phyloP scores from a whole-genome alignment of 2,888 invertebrate species.

The Sinopyrophorus schimmeli region DNA sequence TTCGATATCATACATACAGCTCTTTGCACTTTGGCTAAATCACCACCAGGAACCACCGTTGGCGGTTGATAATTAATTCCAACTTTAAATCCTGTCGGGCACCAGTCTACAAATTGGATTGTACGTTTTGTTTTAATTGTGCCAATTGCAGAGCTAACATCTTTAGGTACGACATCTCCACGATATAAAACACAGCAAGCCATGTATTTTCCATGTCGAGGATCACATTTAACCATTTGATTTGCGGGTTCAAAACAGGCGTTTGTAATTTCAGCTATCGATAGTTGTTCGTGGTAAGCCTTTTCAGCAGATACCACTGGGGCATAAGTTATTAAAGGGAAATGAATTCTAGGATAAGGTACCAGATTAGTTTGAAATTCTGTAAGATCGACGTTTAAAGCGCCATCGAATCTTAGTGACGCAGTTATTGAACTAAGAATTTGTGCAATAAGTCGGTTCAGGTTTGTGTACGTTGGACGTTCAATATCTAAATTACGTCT shows the following conservation, averaged over 20 bases:
- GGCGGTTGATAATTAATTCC: constrained; percentile 59
- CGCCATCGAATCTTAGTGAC: constrained; percentile 63
- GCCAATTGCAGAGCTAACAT: constrained; percentile 62
- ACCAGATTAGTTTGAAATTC: constrained; percentile 64
- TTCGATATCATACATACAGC: constrained; percentile 92
- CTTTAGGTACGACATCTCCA: constrained; percentile 53
- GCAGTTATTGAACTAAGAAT: constrained; percentile 64
- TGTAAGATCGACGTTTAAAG: constrained; percentile 63
- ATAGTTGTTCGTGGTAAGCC: constrained; percentile 60
- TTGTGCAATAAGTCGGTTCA: constrained; percentile 64
- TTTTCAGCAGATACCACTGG: constrained; percentile 64
- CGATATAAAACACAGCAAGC: constrained; percentile 61
- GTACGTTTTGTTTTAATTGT: constrained; percentile 62
- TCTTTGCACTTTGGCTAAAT: constrained; percentile 86
- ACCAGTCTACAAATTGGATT: constrained; percentile 43
- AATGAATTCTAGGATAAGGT: constrained; percentile 66
- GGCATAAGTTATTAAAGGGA: constrained; percentile 62
- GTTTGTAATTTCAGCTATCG: constrained; percentile 63
- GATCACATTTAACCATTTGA: constrained; percentile 63
- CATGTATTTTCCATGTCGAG: constrained; percentile 58
- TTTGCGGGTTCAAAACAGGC: constrained; percentile 66
- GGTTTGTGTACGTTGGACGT: constrained; percentile 66
- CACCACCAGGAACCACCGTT: constrained; percentile 56
- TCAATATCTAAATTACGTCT: constrained; percentile 54
- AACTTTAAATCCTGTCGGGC: constrained; percentile 50